These are phyloP conservation scores for Rhinopithecus roxellana DNA, from an alignment of 2,113 vertebrate species.

Conservation along the genomic window DNA sequence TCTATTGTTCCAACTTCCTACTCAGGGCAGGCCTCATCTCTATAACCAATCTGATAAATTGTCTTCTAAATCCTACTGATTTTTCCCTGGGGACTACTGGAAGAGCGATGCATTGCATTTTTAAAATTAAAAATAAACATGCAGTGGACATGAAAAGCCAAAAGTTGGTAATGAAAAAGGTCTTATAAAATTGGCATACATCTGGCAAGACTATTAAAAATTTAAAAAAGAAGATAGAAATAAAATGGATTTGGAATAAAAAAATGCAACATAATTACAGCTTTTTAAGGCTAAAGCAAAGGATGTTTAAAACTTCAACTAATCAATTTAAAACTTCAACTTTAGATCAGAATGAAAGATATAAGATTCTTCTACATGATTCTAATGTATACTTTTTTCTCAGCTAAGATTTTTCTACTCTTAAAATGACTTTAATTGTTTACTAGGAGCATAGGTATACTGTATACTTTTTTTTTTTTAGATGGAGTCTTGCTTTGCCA, in stretches of 20 bases:
- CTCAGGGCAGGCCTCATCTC: neutral
- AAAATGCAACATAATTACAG: neutral
- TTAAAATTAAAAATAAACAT: neutral
- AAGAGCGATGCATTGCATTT: neutral
- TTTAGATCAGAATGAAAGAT: conserved; percentile 10
- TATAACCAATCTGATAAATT: neutral
- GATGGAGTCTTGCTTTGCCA: too few relatives aligned
- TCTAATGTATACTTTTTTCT: neutral
- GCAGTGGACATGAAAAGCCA: neutral
- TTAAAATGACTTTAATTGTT: conserved; percentile 33
- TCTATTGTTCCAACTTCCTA: neutral
- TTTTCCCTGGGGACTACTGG: neutral
- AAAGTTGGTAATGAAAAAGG: neutral
- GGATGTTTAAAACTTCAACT: neutral
- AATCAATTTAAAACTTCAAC: neutral
- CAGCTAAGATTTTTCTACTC: conserved; percentile 38
- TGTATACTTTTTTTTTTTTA: too few relatives aligned
- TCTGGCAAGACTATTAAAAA: neutral
- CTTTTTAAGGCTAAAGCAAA: neutral
- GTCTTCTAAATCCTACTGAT: neutral
- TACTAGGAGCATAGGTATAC: neutral
- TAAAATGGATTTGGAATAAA: neutral
- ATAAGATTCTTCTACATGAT: neutral
- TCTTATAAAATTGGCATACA: neutral
- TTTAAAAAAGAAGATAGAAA: neutral